phyloP scores from a whole-genome alignment of 2,113 vertebrate species.

The Orthochromis malagaraziensis region DNA sequence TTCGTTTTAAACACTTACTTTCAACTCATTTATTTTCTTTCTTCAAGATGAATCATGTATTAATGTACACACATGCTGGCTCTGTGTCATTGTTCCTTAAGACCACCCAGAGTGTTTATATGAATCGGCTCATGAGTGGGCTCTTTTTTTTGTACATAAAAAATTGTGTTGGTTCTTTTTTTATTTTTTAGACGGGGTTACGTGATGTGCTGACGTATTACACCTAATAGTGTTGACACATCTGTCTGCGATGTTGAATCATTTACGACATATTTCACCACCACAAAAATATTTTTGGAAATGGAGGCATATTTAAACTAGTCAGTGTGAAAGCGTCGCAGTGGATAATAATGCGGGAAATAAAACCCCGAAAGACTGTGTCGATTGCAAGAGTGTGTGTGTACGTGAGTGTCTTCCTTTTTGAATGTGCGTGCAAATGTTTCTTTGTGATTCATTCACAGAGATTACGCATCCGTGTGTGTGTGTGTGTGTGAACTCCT shows the following conservation, averaged over 20 bases:
- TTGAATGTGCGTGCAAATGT: background rate
- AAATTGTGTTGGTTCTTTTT: background rate
- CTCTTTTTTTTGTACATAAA: background rate
- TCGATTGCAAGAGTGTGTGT: background rate
- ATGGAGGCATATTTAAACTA: background rate
- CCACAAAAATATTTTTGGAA: background rate
- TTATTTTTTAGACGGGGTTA: background rate
- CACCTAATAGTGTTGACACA: background rate
- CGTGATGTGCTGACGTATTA: background rate
- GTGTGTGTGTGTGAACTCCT: background rate
- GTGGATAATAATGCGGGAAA: background rate
- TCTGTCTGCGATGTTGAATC: constrained; percentile 1
- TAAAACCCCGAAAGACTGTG: background rate
- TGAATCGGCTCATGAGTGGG: constrained; percentile 3
- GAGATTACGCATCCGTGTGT: background rate
- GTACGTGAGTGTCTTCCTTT: background rate
- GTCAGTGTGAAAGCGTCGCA: background rate
- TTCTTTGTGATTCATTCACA: background rate
- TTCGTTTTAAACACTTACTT: background rate
- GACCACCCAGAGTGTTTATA: constrained; percentile 56
- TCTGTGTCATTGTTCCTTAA: constrained; percentile 16
- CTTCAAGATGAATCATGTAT: background rate
- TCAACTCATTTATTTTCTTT: background rate
- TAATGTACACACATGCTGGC: constrained; percentile 29
- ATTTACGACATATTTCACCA: background rate